Evolutionary conservation across 2,113 vertebrate species (phyloP).

Genomic region (Vulpes vulpes): DNA sequence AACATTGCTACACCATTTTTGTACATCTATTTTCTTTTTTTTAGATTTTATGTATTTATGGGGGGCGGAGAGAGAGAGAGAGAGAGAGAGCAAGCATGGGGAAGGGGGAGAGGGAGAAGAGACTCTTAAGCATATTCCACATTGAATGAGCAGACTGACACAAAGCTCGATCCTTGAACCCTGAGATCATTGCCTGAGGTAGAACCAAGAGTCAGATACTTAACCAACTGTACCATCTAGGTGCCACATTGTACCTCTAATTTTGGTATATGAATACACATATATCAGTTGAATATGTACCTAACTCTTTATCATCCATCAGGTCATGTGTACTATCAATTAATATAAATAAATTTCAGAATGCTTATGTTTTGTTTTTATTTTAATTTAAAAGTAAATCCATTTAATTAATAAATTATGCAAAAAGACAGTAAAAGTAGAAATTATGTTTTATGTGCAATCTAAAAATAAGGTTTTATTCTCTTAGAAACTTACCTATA

Average conservation of each 20-base stretch:
- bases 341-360: neutral
- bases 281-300: neutral
- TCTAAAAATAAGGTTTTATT: neutral
- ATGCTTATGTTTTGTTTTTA: neutral
- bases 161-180: neutral
- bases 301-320: neutral
- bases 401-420: neutral
- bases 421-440: neutral
- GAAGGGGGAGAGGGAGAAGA: neutral
- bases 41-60: neutral
- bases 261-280: neutral
- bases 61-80: too few species aligned
- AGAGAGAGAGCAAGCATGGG: neutral
- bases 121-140: neutral
- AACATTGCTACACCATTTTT: neutral
- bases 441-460: neutral
- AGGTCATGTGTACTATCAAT: neutral
- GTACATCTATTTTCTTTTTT: neutral
- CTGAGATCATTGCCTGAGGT: neutral
- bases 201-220: neutral
- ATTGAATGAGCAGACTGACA: neutral
- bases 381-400: conserved; percentile 14
- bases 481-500: neutral
- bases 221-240: neutral
- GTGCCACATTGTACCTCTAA: neutral